phyloP scores from a whole-genome alignment of 2,888 invertebrate genomes.

The Exocentrus adspersus region DNA sequence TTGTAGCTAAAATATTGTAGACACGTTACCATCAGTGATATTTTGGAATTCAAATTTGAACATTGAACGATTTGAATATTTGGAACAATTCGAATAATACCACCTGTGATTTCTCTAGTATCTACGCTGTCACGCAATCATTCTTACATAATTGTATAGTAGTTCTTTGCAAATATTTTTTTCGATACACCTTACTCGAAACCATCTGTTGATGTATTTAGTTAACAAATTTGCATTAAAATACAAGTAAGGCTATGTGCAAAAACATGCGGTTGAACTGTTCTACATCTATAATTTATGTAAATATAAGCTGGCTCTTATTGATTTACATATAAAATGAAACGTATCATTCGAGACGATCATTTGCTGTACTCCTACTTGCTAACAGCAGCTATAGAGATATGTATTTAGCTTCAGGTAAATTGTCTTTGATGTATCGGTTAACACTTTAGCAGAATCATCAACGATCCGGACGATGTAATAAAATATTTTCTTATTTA shows the following conservation, averaged over 20 bases:
- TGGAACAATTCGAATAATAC: too few relatives aligned
- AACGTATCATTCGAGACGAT: constrained; percentile 1
- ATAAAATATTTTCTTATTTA: background rate
- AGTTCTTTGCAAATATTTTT: background rate
- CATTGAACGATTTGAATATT: too few relatives aligned
- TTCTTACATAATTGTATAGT: too few relatives aligned
- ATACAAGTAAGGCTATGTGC: background rate
- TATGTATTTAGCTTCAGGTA: constrained; percentile 8
- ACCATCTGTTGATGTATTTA: background rate
- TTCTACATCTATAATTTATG: constrained; percentile 1
- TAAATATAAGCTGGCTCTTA: constrained; percentile 10
- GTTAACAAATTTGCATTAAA: background rate
- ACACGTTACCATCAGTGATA: too few relatives aligned
- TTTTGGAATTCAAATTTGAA: too few relatives aligned
- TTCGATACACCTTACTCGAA: background rate
- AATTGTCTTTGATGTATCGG: constrained; percentile 8
- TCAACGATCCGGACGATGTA: background rate
- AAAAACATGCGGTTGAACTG: constrained; percentile 1
- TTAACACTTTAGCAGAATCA: constrained; percentile 1
- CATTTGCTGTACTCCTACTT: constrained; percentile 1
- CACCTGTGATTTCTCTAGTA: too few relatives aligned
- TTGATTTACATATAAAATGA: constrained; percentile 15
- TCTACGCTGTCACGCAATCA: too few relatives aligned
- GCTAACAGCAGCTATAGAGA: background rate
- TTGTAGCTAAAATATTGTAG: too few relatives aligned